Evolutionary conservation across 2,113 vertebrate species (phyloP).

Genomic region (Hylia prasina): DNA sequence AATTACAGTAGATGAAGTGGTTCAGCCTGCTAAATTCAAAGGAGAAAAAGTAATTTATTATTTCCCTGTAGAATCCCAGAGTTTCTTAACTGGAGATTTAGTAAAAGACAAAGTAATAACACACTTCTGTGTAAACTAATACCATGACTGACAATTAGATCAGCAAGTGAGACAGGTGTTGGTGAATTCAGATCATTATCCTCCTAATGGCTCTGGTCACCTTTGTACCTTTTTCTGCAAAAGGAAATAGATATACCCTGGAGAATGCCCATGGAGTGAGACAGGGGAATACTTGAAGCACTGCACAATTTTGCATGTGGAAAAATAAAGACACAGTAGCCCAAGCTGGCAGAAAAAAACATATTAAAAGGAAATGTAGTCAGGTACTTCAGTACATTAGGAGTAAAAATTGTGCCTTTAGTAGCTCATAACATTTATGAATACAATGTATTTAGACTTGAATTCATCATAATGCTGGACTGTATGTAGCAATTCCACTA

Average conservation of each 20-base stretch:
- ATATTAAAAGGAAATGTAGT: not conserved
- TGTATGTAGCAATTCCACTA: not conserved
- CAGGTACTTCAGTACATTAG: not conserved
- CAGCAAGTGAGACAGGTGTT: not conserved
- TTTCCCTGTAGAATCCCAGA: not conserved
- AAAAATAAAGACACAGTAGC: not conserved
- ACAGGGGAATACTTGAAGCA: not conserved
- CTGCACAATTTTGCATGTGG: not conserved
- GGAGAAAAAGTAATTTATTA: not conserved
- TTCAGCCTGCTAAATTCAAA: conserved; percentile 10
- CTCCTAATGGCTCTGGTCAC: not conserved
- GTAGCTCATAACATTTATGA: not conserved
- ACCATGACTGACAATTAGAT: not conserved
- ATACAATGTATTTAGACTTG: not conserved
- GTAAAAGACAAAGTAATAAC: not conserved
- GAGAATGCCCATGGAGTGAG: not conserved
- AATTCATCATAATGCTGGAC: not conserved
- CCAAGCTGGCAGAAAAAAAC: not conserved
- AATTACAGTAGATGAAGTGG: not conserved
- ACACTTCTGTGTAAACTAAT: not conserved
- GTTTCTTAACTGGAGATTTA: not conserved
- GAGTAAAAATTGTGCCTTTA: not conserved
- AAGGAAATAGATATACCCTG: not conserved
- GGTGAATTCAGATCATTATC: not conserved
- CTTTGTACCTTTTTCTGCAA: not conserved